phyloP scores from a whole-genome alignment of 92 coral and sea anemone genomes.

The Siderastrea siderea region DNA sequence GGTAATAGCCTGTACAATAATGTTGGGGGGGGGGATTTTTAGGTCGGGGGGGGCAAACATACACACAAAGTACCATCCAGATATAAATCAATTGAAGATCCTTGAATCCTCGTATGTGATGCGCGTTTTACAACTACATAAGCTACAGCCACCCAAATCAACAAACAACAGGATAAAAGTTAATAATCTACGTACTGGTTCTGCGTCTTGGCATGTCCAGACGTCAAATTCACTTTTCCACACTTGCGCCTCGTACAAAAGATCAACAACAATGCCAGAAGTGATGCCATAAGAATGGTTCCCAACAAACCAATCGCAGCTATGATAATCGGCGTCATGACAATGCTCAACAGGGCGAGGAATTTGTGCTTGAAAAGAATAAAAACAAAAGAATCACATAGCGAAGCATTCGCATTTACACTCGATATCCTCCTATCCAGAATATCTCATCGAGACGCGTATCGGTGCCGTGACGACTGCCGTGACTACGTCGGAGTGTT shows the following conservation, averaged over 20 bases:
- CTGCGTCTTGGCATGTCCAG: conserved; percentile 2
- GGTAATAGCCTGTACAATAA: too few relatives aligned
- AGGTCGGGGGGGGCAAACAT: too few relatives aligned
- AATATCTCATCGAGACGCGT: background rate
- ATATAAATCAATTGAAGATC: too few relatives aligned
- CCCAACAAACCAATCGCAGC: conserved; percentile 81
- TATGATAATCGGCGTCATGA: conserved; percentile 54
- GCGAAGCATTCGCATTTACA: background rate
- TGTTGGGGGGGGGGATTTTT: too few relatives aligned
- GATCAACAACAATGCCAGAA: conserved; percentile 79
- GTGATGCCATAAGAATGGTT: conserved; percentile 80
- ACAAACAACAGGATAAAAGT: background rate
- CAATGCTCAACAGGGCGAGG: background rate
- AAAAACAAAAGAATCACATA: background rate
- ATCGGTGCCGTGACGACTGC: background rate
- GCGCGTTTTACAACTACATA: background rate
- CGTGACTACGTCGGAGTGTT: background rate
- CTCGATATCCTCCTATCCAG: background rate
- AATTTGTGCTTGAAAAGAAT: background rate
- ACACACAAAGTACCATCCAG: too few relatives aligned
- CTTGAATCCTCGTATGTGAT: too few relatives aligned
- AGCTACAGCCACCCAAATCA: too few relatives aligned
- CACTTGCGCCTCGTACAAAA: conserved; percentile 79
- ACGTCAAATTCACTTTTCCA: conserved; percentile 70
- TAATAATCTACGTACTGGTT: conserved; percentile 8